phyloP scores from a whole-genome alignment of 2,797 vertebrate genomes.

The Adrianichthys oophorus region DNA sequence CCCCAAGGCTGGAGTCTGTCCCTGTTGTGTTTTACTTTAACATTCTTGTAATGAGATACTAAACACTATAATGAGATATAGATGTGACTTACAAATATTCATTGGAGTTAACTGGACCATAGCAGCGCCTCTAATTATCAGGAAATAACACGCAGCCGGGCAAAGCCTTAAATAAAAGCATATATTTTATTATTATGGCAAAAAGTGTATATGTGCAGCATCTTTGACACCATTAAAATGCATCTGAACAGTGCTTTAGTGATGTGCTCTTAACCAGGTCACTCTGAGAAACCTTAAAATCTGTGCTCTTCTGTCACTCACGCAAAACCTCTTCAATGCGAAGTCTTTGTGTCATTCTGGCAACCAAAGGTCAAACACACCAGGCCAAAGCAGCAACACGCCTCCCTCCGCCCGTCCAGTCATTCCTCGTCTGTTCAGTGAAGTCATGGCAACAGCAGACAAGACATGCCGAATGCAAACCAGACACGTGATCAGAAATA shows the following conservation, averaged over 20 bases:
- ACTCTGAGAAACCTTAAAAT: slow-evolving; percentile 65
- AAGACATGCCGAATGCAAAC: slow-evolving; percentile 56
- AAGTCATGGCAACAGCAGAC: slow-evolving; percentile 64
- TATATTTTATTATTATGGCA: slow-evolving; percentile 78
- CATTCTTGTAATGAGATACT: slow-evolving; percentile 46
- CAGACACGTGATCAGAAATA: slow-evolving; percentile 54
- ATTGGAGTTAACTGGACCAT: slow-evolving; percentile 36
- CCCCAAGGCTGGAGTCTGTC: slow-evolving; percentile 32
- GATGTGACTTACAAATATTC: slow-evolving; percentile 56
- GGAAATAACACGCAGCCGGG: slow-evolving; percentile 34
- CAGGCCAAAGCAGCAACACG: slow-evolving; percentile 37
- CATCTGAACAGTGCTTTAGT: slow-evolving; percentile 75
- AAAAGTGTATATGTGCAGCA: slow-evolving; percentile 78
- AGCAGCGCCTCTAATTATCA: slow-evolving; percentile 13
- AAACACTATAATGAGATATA: slow-evolving; percentile 25
- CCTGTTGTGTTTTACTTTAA: slow-evolving; percentile 48
- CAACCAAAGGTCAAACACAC: slow-evolving; percentile 36
- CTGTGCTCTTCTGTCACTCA: slow-evolving; percentile 78
- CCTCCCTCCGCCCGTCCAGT: slow-evolving; percentile 18
- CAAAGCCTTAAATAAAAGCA: slow-evolving; percentile 70
- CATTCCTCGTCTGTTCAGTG: slow-evolving; percentile 34
- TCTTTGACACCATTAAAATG: slow-evolving; percentile 79
- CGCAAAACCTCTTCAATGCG: slow-evolving; percentile 52
- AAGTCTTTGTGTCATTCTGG: slow-evolving; percentile 32
- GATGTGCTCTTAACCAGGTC: slow-evolving; percentile 79